phyloP scores from a whole-genome alignment of 1,140 invertebrate species.

The Wasmannia auropunctata region DNA sequence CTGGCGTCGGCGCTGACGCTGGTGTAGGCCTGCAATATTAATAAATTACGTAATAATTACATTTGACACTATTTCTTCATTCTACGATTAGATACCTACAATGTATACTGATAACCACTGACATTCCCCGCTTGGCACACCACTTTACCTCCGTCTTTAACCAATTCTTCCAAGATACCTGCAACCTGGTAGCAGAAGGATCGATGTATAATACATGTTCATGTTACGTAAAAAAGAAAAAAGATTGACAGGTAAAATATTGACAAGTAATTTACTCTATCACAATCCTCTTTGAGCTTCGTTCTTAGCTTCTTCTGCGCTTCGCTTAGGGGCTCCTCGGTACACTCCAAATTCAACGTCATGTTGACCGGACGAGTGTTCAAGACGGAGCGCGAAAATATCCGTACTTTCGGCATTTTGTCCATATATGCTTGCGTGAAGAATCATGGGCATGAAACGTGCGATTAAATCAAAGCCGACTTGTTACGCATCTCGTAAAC shows the following conservation, averaged over 20 bases:
- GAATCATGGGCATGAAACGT: not conserved
- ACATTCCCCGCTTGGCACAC: slow-evolving; percentile 79
- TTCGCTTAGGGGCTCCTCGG: slow-evolving; percentile 89
- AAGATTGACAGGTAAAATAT: not conserved
- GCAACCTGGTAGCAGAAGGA: slow-evolving; percentile 69
- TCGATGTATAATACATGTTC: not conserved
- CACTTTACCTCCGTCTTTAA: slow-evolving; percentile 81
- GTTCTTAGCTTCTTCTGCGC: slow-evolving; percentile 86
- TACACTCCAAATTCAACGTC: slow-evolving; percentile 89
- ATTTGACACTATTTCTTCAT: slow-evolving; percentile 12
- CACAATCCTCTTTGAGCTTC: slow-evolving; percentile 84
- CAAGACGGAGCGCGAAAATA: slow-evolving; percentile 75
- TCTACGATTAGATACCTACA: slow-evolving; percentile 75
- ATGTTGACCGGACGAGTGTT: slow-evolving; percentile 77
- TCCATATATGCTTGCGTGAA: not conserved
- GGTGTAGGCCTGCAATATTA: slow-evolving; percentile 67
- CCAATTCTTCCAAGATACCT: slow-evolving; percentile 79
- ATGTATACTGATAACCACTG: slow-evolving; percentile 80
- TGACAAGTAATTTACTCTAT: too few species aligned
- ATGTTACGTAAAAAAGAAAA: not conserved
- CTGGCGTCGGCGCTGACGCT: slow-evolving; percentile 59
- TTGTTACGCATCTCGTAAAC: not conserved
- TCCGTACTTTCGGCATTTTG: slow-evolving; percentile 71
- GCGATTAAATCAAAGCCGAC: not conserved
- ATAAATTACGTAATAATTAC: slow-evolving; percentile 19